phyloP scores from a whole-genome alignment of 2,797 vertebrate species.

The Micropoecilia bifurca region DNA sequence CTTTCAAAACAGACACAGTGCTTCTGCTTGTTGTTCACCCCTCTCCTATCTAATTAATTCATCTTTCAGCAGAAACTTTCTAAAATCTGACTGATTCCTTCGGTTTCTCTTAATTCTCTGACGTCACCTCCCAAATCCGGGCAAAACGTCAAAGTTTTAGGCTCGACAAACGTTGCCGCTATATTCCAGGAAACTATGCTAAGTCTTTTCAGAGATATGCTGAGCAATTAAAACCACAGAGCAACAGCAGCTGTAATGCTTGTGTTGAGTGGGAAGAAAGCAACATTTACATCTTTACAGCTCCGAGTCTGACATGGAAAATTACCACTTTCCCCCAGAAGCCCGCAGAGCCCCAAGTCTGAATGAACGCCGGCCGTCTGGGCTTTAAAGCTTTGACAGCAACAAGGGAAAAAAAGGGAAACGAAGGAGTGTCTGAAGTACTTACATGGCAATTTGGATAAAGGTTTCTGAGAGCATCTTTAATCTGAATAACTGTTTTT shows the following conservation, averaged over 20 bases:
- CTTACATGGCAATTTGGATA: not conserved
- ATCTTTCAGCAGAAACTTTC: not conserved
- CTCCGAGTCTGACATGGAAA: conserved; percentile 8
- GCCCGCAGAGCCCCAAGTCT: not conserved
- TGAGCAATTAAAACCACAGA: conserved; percentile 2
- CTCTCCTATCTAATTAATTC: not conserved
- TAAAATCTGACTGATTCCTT: not conserved
- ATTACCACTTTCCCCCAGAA: conserved; percentile 5
- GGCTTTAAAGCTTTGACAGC: not conserved
- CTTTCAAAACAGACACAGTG: not conserved
- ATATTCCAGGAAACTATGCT: not conserved
- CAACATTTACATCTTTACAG: conserved; percentile 5
- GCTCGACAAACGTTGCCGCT: not conserved
- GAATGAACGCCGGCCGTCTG: not conserved
- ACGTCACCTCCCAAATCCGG: not conserved
- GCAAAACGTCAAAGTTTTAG: not conserved
- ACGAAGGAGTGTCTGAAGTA: not conserved
- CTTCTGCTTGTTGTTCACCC: not conserved
- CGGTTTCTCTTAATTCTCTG: not conserved
- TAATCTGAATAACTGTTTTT: not conserved
- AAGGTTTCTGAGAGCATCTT: not conserved
- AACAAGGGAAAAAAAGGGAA: not conserved
- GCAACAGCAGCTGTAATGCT: not conserved
- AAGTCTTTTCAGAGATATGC: not conserved
- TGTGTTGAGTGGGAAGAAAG: conserved; percentile 8